These are phyloP conservation scores for Poeciliopsis occidentalis DNA, from an alignment of 2,113 vertebrate genomes.

Conservation along the genomic window DNA sequence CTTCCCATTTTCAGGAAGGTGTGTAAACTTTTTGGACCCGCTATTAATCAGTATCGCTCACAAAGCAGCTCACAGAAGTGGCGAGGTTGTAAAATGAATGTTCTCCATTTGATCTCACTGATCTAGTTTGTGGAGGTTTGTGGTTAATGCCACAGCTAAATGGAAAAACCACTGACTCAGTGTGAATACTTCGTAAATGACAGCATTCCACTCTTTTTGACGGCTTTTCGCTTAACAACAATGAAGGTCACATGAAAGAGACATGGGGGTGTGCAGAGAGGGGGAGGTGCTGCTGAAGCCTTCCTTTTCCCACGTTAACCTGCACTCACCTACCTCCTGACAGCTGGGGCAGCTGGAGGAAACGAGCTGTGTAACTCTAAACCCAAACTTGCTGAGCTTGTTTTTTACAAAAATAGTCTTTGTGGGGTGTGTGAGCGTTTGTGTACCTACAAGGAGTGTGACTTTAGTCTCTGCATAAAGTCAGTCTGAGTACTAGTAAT, in stretches of 20 bases:
- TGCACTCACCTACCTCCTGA: constrained; percentile 69
- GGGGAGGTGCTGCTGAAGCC: constrained; percentile 56
- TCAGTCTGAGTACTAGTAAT: background rate
- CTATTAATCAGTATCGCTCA: too few relatives aligned
- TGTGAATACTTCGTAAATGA: background rate
- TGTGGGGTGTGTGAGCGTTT: constrained; percentile 8
- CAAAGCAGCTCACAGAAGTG: too few relatives aligned
- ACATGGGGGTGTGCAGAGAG: background rate
- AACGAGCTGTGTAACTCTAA: constrained; percentile 64
- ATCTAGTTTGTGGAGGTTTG: too few relatives aligned
- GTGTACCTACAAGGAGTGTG: background rate
- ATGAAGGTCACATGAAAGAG: constrained; percentile 55
- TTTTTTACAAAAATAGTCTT: constrained; percentile 58
- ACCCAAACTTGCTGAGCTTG: constrained; percentile 71
- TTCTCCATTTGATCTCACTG: too few relatives aligned
- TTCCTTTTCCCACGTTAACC: constrained; percentile 67
- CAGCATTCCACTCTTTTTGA: constrained; percentile 6
- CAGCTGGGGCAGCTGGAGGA: constrained; percentile 51
- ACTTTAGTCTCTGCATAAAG: background rate
- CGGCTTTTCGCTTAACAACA: constrained; percentile 29
- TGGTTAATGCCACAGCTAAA: too few relatives aligned
- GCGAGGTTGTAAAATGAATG: too few relatives aligned
- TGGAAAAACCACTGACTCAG: too few relatives aligned
- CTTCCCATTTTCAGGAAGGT: too few relatives aligned
- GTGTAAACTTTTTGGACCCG: too few relatives aligned